Percentiles rank a stretch among this genome's conserved stretches.
phyloP scores from a whole-genome alignment of 2,888 invertebrate species.

The Cetonia aurata region DNA sequence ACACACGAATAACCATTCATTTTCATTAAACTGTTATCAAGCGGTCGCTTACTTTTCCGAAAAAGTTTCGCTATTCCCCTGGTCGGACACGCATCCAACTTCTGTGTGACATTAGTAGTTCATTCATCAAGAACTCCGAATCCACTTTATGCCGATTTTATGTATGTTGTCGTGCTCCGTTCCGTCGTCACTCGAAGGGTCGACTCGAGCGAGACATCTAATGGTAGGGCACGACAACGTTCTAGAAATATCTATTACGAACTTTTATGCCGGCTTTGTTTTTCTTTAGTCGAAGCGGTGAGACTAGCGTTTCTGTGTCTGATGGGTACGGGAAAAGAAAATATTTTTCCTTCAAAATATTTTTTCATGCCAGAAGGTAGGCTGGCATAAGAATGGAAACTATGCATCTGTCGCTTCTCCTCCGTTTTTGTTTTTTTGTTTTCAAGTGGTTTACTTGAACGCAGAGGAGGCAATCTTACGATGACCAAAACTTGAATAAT shows the following conservation, averaged over 20 bases:
- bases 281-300: slow-evolving; percentile 15
- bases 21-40: slow-evolving; percentile 40
- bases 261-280: slow-evolving; percentile 32
- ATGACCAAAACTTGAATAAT: no score
- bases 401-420: no score
- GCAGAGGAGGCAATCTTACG: no score
- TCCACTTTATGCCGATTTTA: slow-evolving; percentile 22
- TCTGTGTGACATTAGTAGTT: slow-evolving; percentile 28
- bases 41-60: slow-evolving; percentile 35
- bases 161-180: slow-evolving; percentile 4
- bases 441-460: no score
- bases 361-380: no score
- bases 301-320: slow-evolving; percentile 5
- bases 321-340: slow-evolving; percentile 21
- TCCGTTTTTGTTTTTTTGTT: no score
- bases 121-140: slow-evolving; percentile 39
- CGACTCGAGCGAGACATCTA: slow-evolving; percentile 1
- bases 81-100: not conserved
- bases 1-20: slow-evolving; percentile 30
- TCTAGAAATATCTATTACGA: slow-evolving; percentile 32
- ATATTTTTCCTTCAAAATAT: no score
- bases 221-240: slow-evolving; percentile 15
- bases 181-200: not conserved
- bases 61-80: slow-evolving; percentile 28
- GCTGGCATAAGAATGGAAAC: no score